Evolutionary conservation across 2,888 invertebrate genomes (phyloP).

Genomic region (Mimas tiliae): DNA sequence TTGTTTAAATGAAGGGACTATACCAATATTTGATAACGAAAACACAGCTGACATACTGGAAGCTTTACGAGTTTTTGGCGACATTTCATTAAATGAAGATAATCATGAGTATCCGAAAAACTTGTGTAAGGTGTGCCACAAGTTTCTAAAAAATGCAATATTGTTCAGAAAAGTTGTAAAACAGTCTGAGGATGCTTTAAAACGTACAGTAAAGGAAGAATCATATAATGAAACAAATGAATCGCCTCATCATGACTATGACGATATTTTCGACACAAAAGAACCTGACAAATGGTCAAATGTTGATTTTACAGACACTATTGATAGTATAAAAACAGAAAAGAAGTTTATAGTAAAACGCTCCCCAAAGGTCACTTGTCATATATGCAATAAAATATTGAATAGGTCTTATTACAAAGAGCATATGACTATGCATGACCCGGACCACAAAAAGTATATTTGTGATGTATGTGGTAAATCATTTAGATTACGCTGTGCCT

Average conservation of each 20-base stretch:
- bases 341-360: constrained; percentile 44
- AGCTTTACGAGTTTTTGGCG: constrained; percentile 42
- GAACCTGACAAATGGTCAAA: constrained; percentile 37
- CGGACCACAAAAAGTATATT: constrained; percentile 60
- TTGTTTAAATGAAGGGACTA: constrained; percentile 40
- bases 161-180: constrained; percentile 62
- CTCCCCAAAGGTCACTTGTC: constrained; percentile 52
- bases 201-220: constrained; percentile 39
- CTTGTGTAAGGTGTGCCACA: constrained; percentile 61
- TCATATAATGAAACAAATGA: constrained; percentile 3
- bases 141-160: constrained; percentile 59
- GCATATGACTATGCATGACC: constrained; percentile 64
- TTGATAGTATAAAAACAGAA: constrained; percentile 36
- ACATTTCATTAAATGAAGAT: constrained; percentile 52
- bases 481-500: constrained; percentile 60
- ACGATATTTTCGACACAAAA: constrained; percentile 22
- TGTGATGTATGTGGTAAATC: constrained; percentile 68
- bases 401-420: constrained; percentile 61
- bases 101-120: constrained; percentile 60
- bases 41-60: neutral
- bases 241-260: constrained; percentile 7
- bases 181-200: constrained; percentile 54
- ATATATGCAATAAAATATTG: constrained; percentile 56
- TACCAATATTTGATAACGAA: constrained; percentile 34
- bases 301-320: constrained; percentile 23